Evolutionary conservation across 2,888 invertebrate species (phyloP), one percentile per base, ranked within the genome.

Genomic region (Leucania comma): DNA sequence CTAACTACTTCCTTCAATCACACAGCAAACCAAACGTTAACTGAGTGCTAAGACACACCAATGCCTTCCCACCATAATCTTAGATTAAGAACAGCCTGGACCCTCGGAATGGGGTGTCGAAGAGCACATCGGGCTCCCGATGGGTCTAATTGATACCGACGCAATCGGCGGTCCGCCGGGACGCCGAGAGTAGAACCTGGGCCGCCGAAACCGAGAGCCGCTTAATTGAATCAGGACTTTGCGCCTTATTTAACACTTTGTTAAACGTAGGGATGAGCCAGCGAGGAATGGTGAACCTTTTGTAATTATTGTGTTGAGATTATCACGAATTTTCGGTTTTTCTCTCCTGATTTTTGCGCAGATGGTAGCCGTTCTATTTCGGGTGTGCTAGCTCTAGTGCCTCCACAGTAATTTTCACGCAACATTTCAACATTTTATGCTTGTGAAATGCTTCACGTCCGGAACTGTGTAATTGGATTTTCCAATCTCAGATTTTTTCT

Each of bases 131-230:
- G 60, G 24, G 58, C 22, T 32, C 72, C 48, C 54, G 46, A 67
- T 50, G 68, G 68, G 67, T 58, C 79, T 81, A 75, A 75, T 74
- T 69, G 79, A 73, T 75, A 75, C 62, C 42, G 65, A 24, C 64
- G 62, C 38, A 71, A 50, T 62, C 35, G 56, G 26, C 53, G 56
- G 68, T 22, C 72, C 64, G 22, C 48, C 22, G 63, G 54, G 68
- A 66, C 32, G 35, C 56, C 57, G 35, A 35, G 35, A 57, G 8
- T 22, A 29, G 29, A 53, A 61, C 57, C 60, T 35, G 56, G 38
- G 53, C 62, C n/a, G 42, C 51, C 56, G 56, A 57, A 53, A 66
- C 72, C 32, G 20, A 63, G 60, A 26, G 3, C 51, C 32, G 50
- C 73, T 77, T 68, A 73, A 64, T 73, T 68, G 60, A 68, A 77